These are phyloP conservation scores for Empidonax alnorum DNA, from an alignment of 2,113 vertebrate genomes.

Conservation along the genomic window DNA sequence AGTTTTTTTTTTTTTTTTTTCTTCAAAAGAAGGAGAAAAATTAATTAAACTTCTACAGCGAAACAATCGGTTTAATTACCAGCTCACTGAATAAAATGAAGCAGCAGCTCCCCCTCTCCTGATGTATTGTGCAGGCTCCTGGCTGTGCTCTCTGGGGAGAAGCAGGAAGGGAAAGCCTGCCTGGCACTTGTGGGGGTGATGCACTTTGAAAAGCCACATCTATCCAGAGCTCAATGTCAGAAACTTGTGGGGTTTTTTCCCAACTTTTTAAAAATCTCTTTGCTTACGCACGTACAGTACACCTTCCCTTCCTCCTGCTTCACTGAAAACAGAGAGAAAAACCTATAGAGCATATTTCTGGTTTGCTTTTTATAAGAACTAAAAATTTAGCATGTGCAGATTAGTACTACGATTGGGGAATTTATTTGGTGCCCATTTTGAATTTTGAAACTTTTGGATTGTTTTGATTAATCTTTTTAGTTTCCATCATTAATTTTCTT, in stretches of 20 bases:
- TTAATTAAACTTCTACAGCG: not conserved
- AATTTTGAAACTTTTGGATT: not conserved
- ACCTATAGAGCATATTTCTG: not conserved
- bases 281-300: not conserved
- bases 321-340: not conserved
- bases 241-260: not conserved
- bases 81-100: not conserved
- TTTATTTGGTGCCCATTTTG: not conserved
- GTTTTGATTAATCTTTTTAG: not conserved
- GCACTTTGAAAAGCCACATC: not conserved
- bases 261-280: not conserved
- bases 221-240: not conserved
- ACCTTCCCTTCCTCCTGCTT: not conserved
- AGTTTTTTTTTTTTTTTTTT: not conserved
- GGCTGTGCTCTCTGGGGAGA: not conserved
- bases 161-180: not conserved
- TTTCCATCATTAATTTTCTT: not conserved
- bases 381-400: not conserved
- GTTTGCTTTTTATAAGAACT: not conserved
- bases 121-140: not conserved
- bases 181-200: accelerated
- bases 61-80: not conserved
- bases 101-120: not conserved
- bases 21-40: not conserved
- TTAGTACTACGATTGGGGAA: not conserved